Percentiles rank a stretch among this genome's conserved stretches.
Evolutionary conservation across 2,888 invertebrate genomes (phyloP).

Genomic region (Octodonta nipae): DNA sequence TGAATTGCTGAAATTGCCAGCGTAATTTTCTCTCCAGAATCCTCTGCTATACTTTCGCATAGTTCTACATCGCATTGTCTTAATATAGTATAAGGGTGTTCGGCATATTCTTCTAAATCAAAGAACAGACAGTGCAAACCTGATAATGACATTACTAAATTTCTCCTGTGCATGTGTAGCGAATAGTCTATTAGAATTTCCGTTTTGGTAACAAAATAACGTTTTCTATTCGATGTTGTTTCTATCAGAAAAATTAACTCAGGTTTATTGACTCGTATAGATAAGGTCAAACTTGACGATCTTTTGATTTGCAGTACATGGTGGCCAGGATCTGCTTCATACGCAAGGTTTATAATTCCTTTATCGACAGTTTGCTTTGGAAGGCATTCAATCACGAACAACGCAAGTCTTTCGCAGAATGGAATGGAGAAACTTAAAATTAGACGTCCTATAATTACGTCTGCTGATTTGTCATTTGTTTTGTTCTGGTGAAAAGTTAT

Average conservation of each 20-base stretch:
- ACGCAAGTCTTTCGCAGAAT: slow-evolving; percentile 43
- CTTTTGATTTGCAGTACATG: not conserved
- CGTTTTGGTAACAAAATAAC: slow-evolving; percentile 46
- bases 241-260: slow-evolving; percentile 64
- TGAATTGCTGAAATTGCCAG: slow-evolving; percentile 54
- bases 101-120: slow-evolving; percentile 26
- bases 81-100: slow-evolving; percentile 45
- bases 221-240: slow-evolving; percentile 41
- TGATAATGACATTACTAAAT: slow-evolving; percentile 47
- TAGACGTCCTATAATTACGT: slow-evolving; percentile 60
- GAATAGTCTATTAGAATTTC: slow-evolving; percentile 60
- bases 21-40: slow-evolving; percentile 54
- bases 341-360: slow-evolving; percentile 59
- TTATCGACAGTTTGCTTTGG: slow-evolving; percentile 47
- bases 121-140: slow-evolving; percentile 42
- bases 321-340: slow-evolving; percentile 44
- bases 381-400: slow-evolving; percentile 33
- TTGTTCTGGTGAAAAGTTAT: slow-evolving; percentile 50
- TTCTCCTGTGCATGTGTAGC: slow-evolving; percentile 49
- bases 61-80: slow-evolving; percentile 60
- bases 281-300: slow-evolving; percentile 47
- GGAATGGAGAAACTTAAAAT: slow-evolving; percentile 60
- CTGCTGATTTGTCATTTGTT: slow-evolving; percentile 47
- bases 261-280: slow-evolving; percentile 60
- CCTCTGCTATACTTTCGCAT: slow-evolving; percentile 47